Percentiles rank a stretch among this genome's conserved stretches.
Evolutionary conservation across 2,113 vertebrate species (phyloP).

Genomic region (Myanophis thanlyinensis): DNA sequence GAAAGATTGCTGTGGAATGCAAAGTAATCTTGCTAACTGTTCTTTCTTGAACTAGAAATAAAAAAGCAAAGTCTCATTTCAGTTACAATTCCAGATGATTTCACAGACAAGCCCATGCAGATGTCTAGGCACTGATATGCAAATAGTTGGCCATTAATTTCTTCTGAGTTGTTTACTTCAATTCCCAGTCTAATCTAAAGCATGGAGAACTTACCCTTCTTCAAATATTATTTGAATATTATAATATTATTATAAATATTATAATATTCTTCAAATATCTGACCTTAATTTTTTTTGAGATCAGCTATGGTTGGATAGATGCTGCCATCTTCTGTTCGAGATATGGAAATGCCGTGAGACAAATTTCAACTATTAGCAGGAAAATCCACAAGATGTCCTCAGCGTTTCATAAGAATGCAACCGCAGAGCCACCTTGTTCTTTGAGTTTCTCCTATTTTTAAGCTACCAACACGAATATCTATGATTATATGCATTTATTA

Average conservation of each 20-base stretch:
- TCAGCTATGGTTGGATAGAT: not conserved
- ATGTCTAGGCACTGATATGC: not conserved
- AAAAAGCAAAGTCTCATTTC: not conserved
- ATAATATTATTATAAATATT: too few relatives aligned
- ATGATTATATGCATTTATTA: not conserved
- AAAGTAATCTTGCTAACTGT: not conserved
- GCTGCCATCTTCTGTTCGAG: not conserved
- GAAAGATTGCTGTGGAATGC: not conserved
- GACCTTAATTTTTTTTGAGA: not conserved
- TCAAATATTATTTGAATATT: too few relatives aligned
- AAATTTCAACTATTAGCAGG: not conserved
- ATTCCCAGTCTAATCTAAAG: not conserved
- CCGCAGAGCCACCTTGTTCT: not conserved
- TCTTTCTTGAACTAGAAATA: not conserved
- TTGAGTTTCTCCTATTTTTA: not conserved
- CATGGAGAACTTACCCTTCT: not conserved
- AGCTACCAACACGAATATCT: not conserved
- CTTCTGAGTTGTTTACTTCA: not conserved
- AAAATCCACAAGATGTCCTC: conserved; percentile 20
- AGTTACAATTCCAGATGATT: not conserved
- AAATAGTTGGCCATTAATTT: not conserved
- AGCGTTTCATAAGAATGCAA: not conserved
- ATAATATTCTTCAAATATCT: not conserved
- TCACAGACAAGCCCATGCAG: not conserved
- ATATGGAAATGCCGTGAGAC: not conserved